phyloP scores from a whole-genome alignment of 2,797 vertebrate species.

The Melanotaenia trifasciata region DNA sequence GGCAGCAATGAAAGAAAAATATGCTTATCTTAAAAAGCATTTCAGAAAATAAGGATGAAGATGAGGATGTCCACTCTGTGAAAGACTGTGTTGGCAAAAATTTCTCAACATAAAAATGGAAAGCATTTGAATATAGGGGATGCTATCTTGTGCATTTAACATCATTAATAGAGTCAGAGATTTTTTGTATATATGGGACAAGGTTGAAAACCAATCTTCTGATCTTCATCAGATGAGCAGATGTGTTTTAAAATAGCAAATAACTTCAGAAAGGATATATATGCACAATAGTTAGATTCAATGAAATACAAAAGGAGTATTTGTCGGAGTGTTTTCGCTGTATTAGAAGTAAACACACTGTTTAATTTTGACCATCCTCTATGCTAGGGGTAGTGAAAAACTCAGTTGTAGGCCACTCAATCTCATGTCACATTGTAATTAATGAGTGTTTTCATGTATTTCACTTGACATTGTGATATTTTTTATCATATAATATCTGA shows the following conservation, averaged over 20 bases:
- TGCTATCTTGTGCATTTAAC: too few relatives aligned
- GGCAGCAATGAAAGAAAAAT: background rate
- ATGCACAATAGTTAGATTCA: too few relatives aligned
- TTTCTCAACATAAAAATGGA: background rate
- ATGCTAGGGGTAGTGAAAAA: slow-evolving; percentile 2
- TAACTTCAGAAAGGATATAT: too few relatives aligned
- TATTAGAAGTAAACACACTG: slow-evolving; percentile 24
- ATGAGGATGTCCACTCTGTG: background rate
- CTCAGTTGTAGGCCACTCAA: slow-evolving; percentile 6
- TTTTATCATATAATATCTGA: background rate
- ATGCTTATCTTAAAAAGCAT: background rate
- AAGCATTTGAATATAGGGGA: too few relatives aligned
- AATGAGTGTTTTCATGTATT: slow-evolving; percentile 9
- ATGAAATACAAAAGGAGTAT: background rate
- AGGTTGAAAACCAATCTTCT: too few relatives aligned
- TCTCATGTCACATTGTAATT: slow-evolving; percentile 18
- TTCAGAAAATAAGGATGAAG: background rate
- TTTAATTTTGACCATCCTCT: slow-evolving; percentile 9
- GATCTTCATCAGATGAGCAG: too few relatives aligned
- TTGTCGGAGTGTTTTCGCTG: background rate
- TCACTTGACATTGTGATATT: background rate
- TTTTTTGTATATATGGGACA: too few relatives aligned
- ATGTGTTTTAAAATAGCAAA: too few relatives aligned
- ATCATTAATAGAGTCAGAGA: too few relatives aligned
- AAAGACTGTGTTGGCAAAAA: background rate